Percentiles rank a stretch among this genome's conserved stretches.
Conservation (phyloP, 2,888 invertebrate species). For the Spodoptera exigua region DNA sequence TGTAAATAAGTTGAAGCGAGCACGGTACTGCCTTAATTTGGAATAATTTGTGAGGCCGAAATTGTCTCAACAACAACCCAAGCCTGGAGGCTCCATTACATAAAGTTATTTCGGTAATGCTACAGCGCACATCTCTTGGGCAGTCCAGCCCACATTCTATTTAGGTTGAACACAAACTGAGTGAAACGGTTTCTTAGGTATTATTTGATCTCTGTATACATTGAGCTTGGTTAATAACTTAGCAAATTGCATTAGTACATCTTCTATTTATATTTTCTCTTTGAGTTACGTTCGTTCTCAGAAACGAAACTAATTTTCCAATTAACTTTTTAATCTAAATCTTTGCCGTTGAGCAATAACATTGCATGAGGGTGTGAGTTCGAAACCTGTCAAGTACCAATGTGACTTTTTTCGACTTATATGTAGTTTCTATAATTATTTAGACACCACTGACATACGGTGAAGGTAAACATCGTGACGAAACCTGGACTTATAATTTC, state of each 20-base stretch:
- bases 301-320: no score
- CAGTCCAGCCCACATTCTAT: conserved; percentile 32
- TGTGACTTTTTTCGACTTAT: no score
- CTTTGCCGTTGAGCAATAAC: no score
- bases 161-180: conserved; percentile 19
- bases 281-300: no score
- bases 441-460: no score
- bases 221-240: neutral
- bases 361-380: no score
- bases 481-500: no score
- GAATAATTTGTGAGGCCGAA: conserved; percentile 31
- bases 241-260: neutral
- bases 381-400: no score
- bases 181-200: neutral
- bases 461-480: no score
- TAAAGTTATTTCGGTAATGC: conserved; percentile 42
- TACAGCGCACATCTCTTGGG: conserved; percentile 29
- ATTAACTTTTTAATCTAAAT: no score
- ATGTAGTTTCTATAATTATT: no score
- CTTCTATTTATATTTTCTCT: no score
- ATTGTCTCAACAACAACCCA: conserved; percentile 27
- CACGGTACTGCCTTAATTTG: conserved; percentile 31
- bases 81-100: conserved; percentile 35
- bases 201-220: neutral
- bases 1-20: conserved; percentile 6